Evolutionary conservation across 2,113 vertebrate genomes (phyloP).

Genomic region (Neotoma lepida): DNA sequence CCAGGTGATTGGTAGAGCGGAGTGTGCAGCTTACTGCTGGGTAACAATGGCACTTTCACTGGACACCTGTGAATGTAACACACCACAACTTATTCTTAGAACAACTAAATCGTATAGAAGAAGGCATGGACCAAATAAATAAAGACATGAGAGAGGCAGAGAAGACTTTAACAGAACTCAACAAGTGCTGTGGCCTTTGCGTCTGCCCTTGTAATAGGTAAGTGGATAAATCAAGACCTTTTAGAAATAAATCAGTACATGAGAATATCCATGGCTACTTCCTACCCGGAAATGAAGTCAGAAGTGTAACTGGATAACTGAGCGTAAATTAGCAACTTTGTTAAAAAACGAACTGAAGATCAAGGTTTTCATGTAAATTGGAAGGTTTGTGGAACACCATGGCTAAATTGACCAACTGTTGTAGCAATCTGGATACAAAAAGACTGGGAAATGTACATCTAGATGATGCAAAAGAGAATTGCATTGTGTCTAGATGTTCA

Average conservation of each 20-base stretch:
- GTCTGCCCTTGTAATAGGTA: slow-evolving; percentile 97
- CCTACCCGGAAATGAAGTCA: neutral
- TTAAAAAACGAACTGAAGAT: slow-evolving; percentile 14
- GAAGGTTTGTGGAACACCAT: neutral
- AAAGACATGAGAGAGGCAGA: slow-evolving; percentile 97
- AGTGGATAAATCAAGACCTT: slow-evolving; percentile 73
- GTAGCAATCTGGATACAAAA: neutral
- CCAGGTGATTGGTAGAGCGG: neutral
- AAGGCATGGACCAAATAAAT: slow-evolving; percentile 98
- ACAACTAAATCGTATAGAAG: slow-evolving; percentile 92
- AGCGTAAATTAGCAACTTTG: slow-evolving; percentile 33
- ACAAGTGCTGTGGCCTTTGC: slow-evolving; percentile 97
- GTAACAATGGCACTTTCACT: slow-evolving; percentile 30
- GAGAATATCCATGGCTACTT: neutral
- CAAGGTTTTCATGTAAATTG: slow-evolving; percentile 32
- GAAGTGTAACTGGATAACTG: slow-evolving; percentile 34
- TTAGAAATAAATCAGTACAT: slow-evolving; percentile 36
- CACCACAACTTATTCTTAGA: slow-evolving; percentile 85
- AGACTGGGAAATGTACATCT: neutral
- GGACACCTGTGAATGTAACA: slow-evolving; percentile 41
- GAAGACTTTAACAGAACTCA: slow-evolving; percentile 96
- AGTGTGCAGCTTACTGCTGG: slow-evolving; percentile 27
- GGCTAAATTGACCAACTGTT: slow-evolving; percentile 31
- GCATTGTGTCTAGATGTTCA: neutral
- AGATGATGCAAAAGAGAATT: neutral